Evolutionary conservation across 2,113 vertebrate species (phyloP).

Genomic region (Axis porcinus): DNA sequence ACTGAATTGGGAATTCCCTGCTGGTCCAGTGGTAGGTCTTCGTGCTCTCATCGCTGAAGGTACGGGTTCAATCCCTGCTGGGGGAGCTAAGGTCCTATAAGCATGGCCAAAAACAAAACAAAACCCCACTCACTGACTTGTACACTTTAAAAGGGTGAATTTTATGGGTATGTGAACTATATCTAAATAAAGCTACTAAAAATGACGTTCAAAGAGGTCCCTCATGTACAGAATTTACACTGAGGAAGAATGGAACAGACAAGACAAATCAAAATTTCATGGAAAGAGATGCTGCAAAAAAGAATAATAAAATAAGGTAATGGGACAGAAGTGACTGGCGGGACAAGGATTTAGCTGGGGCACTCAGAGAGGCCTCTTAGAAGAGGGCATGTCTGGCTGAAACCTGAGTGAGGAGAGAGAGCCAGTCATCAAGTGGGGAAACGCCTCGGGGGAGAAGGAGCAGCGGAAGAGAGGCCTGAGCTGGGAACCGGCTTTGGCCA

Average conservation of each 20-base stretch:
- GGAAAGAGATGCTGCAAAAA: not conserved
- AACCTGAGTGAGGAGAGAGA: not conserved
- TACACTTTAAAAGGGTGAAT: not conserved
- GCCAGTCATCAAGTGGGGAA: not conserved
- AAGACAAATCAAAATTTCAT: not conserved
- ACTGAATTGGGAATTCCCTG: not conserved
- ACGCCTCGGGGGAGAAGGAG: not conserved
- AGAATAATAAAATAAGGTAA: not conserved
- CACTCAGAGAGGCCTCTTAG: not conserved
- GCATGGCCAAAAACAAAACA: not conserved
- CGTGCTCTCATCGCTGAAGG: not conserved
- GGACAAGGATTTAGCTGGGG: not conserved
- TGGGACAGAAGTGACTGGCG: not conserved
- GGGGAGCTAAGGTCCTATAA: not conserved
- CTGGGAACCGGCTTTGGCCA: not conserved
- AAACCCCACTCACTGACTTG: not conserved
- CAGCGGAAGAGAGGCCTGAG: not conserved
- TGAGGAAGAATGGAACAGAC: not conserved
- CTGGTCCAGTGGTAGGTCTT: not conserved
- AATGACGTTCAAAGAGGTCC: not conserved
- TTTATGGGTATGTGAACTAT: not conserved
- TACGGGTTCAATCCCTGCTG: not conserved
- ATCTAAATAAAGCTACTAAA: not conserved
- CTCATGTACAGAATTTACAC: not conserved
- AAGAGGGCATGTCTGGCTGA: not conserved